A percentile compares a stretch with the other conserved stretches of the same genome.
Evolutionary conservation across 1,140 invertebrate species (phyloP).

Genomic region (Ctenoplectra terminalis): DNA sequence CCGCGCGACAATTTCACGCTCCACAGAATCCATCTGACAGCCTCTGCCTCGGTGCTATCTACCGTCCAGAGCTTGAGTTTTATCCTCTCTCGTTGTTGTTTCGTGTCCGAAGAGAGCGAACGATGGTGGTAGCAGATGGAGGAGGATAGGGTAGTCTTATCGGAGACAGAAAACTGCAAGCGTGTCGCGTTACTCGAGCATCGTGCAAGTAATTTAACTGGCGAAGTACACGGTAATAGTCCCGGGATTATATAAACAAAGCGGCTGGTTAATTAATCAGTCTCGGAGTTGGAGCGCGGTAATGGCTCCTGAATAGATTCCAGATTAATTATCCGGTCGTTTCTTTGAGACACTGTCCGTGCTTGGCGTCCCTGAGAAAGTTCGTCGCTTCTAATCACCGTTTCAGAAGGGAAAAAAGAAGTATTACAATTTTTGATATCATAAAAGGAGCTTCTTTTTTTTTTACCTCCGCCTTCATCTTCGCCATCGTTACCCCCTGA

Average conservation of each 20-base stretch:
- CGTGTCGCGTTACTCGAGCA: constrained; percentile 35
- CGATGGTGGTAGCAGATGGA: neutral
- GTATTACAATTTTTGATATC: neutral
- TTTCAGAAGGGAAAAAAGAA: neutral
- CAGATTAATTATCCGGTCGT: constrained; percentile 38
- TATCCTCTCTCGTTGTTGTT: constrained; percentile 56
- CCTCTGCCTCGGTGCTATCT: constrained; percentile 9
- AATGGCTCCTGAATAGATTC: constrained; percentile 42
- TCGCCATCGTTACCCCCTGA: constrained; percentile 22
- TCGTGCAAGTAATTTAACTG: constrained; percentile 52
- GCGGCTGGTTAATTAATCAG: constrained; percentile 51
- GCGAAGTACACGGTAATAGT: constrained; percentile 45
- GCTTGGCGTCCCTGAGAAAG: neutral
- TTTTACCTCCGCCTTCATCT: neutral
- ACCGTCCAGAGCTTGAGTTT: no score
- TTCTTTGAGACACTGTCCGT: neutral
- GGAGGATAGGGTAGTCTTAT: neutral
- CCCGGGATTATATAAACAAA: constrained; percentile 41
- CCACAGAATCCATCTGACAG: constrained; percentile 71
- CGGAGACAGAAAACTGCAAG: constrained; percentile 35
- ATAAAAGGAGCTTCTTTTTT: no score
- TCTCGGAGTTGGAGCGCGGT: constrained; percentile 15
- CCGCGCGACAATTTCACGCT: constrained; percentile 80
- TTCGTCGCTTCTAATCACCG: constrained; percentile 1
- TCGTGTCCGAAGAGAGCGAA: constrained; percentile 13